Percentiles rank a stretch among this genome's conserved stretches.
These are phyloP conservation scores for Hyperoplus lanceolatus DNA, from an alignment of 2,797 vertebrate genomes.

Conservation along the genomic window DNA sequence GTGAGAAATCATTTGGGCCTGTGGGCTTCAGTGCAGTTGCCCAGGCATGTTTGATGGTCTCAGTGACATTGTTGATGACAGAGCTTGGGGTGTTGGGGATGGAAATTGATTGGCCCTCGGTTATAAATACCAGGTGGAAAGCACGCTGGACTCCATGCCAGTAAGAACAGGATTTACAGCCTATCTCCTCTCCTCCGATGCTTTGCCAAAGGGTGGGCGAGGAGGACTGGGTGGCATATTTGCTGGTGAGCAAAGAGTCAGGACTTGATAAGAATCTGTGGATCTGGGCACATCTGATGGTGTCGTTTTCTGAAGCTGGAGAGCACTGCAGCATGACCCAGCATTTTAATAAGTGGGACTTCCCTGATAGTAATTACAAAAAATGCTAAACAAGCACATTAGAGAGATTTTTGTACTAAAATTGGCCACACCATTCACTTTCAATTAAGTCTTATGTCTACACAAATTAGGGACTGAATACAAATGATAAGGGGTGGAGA, in stretches of 20 bases:
- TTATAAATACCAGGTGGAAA: conserved; percentile 70
- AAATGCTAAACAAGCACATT: background rate
- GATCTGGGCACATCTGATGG: conserved; percentile 37
- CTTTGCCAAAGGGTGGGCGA: conserved; percentile 13
- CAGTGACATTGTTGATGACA: conserved; percentile 74
- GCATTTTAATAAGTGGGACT: conserved; percentile 17
- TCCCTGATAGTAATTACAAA: conserved; percentile 8
- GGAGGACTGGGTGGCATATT: conserved; percentile 10
- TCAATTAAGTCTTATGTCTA: background rate
- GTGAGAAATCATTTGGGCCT: conserved; percentile 55
- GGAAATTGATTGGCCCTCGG: conserved; percentile 69
- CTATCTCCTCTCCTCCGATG: conserved; percentile 23
- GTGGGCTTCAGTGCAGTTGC: conserved; percentile 47
- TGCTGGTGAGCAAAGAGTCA: conserved; percentile 42
- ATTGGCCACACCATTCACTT: background rate
- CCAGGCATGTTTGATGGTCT: conserved; percentile 68
- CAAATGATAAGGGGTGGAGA: background rate
- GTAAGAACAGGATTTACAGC: conserved; percentile 61
- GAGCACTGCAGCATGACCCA: conserved; percentile 7
- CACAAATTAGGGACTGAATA: background rate
- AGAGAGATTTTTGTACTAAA: background rate
- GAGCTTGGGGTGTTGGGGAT: conserved; percentile 50
- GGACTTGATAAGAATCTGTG: conserved; percentile 47
- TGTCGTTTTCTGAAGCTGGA: conserved; percentile 26
- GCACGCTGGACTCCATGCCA: conserved; percentile 27